Evolutionary conservation across 2,113 vertebrate species (phyloP).

Genomic region (Gopherus flavomarginatus): DNA sequence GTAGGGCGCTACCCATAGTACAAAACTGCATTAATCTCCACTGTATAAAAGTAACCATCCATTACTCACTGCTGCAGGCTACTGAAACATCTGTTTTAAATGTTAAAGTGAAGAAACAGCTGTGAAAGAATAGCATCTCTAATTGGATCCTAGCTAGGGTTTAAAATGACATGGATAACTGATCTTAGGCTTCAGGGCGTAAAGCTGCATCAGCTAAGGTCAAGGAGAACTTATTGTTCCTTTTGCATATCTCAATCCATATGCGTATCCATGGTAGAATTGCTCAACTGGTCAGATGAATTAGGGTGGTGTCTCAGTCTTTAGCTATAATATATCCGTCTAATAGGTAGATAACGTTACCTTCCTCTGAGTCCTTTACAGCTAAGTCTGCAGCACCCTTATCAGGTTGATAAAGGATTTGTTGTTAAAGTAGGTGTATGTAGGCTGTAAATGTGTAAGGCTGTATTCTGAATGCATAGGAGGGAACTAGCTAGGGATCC

Average conservation of each 20-base stretch:
- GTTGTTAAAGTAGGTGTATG: background rate
- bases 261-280: background rate
- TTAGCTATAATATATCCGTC: background rate
- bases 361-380: background rate
- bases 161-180: rapidly evolving
- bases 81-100: background rate
- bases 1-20: background rate
- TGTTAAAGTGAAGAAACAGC: background rate
- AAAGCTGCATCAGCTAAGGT: background rate
- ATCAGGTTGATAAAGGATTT: background rate
- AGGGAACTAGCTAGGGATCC: background rate
- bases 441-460: background rate
- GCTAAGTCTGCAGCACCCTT: background rate
- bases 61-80: rapidly evolving
- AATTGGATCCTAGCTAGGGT: background rate
- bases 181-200: rapidly evolving
- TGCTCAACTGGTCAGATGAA: background rate
- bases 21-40: rapidly evolving
- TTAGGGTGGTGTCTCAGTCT: background rate
- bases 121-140: rapidly evolving
- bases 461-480: background rate
- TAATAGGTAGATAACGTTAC: background rate
- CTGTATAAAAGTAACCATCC: rapidly evolving
- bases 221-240: background rate
- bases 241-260: background rate